Percentiles rank a stretch among this genome's conserved stretches.
phyloP scores from a whole-genome alignment of 2,797 vertebrate genomes.

The Parauchenoglanis ngamensis region DNA sequence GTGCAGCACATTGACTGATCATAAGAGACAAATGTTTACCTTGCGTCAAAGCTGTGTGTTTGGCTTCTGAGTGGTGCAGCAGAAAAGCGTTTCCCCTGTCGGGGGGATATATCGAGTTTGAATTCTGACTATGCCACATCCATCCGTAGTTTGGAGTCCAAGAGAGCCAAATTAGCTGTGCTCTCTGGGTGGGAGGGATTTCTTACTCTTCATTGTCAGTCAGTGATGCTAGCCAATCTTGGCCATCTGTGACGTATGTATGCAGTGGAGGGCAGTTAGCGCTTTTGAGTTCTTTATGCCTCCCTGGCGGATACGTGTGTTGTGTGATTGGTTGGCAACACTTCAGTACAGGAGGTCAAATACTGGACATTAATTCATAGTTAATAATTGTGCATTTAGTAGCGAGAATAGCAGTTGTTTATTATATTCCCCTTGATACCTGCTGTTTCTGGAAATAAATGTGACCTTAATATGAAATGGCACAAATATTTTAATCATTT shows the following conservation, averaged over 20 bases:
- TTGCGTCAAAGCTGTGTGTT: background rate
- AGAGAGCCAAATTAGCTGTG: background rate
- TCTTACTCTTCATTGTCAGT: background rate
- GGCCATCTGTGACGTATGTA: background rate
- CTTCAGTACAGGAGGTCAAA: background rate
- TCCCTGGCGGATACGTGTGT: background rate
- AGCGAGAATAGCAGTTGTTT: background rate
- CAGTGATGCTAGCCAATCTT: background rate
- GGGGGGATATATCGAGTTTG: background rate
- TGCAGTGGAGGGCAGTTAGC: background rate
- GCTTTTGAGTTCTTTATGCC: background rate
- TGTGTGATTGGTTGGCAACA: background rate
- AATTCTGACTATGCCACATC: background rate
- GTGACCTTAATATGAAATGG: background rate
- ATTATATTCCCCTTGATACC: background rate
- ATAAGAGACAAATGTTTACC: background rate
- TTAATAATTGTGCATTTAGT: background rate
- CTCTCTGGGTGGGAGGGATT: background rate
- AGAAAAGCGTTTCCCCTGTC: background rate
- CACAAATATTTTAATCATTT: background rate
- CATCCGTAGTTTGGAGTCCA: background rate
- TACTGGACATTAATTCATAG: background rate
- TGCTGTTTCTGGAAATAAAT: background rate
- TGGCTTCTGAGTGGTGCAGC: background rate
- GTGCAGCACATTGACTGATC: background rate